Evolutionary conservation across 2,113 vertebrate genomes (phyloP).

Genomic region (Psophia crepitans): DNA sequence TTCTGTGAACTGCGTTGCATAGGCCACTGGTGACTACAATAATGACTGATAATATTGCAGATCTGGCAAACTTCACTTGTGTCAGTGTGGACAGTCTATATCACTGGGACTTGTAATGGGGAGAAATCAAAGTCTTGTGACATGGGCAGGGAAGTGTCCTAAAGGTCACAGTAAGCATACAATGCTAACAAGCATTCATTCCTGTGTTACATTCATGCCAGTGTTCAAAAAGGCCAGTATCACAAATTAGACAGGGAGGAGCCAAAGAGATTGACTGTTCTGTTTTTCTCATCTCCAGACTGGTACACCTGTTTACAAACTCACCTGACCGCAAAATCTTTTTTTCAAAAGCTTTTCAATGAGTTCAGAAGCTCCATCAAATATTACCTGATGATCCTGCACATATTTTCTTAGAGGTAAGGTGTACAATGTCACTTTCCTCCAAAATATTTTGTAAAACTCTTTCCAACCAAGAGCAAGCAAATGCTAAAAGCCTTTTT

Average conservation of each 20-base stretch:
- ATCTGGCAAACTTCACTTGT: neutral
- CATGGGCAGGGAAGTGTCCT: neutral
- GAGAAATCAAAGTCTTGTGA: neutral
- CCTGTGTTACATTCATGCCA: neutral
- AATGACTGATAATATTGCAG: neutral
- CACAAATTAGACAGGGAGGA: neutral
- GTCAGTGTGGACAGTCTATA: neutral
- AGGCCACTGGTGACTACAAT: neutral
- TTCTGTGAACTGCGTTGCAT: neutral
- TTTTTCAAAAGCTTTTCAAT: neutral
- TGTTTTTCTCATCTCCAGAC: neutral
- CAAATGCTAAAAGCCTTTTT: neutral
- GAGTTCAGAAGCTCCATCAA: neutral
- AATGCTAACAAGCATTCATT: neutral
- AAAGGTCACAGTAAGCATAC: neutral
- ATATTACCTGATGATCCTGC: neutral
- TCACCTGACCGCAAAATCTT: neutral
- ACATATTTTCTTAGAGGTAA: neutral
- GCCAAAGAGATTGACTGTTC: neutral
- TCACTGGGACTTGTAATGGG: neutral
- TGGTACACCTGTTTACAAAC: neutral
- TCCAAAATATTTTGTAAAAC: neutral
- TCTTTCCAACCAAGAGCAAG: neutral
- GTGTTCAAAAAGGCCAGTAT: neutral
- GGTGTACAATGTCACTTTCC: neutral